Percentiles rank a stretch among this genome's conserved stretches.
These are phyloP conservation scores for Spermophilus dauricus DNA, from an alignment of 2,113 vertebrate species.

Conservation along the genomic window DNA sequence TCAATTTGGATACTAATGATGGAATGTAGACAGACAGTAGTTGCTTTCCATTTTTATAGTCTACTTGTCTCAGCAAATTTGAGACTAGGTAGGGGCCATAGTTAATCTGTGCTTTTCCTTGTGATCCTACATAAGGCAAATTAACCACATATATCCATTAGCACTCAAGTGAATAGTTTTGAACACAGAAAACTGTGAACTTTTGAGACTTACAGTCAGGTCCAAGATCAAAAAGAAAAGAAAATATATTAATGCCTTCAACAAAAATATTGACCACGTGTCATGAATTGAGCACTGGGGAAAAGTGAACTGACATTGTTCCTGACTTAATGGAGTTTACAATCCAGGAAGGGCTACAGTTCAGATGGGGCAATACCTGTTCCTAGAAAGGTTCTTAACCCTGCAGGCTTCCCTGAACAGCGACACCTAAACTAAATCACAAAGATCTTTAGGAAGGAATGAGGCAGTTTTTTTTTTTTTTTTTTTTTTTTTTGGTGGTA, in stretches of 20 bases:
- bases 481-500: too few relatives aligned
- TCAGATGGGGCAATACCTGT: not conserved
- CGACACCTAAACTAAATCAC: not conserved
- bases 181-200: not conserved
- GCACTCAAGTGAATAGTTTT: not conserved
- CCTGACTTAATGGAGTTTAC: not conserved
- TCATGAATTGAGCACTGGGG: not conserved
- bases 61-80: not conserved
- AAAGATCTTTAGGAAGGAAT: not conserved
- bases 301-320: not conserved
- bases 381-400: not conserved
- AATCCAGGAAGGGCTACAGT: not conserved
- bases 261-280: not conserved
- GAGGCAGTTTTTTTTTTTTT: not conserved
- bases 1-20: slow-evolving; percentile 41
- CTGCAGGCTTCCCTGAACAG: not conserved
- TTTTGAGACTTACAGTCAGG: not conserved
- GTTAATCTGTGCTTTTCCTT: slow-evolving; percentile 1
- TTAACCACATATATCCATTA: not conserved
- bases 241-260: not conserved
- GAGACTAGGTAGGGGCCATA: not conserved
- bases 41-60: not conserved
- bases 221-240: not conserved
- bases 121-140: not conserved
- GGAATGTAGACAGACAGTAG: not conserved